Evolutionary conservation across 2,113 vertebrate genomes (phyloP).

Genomic region (Indicator indicator): DNA sequence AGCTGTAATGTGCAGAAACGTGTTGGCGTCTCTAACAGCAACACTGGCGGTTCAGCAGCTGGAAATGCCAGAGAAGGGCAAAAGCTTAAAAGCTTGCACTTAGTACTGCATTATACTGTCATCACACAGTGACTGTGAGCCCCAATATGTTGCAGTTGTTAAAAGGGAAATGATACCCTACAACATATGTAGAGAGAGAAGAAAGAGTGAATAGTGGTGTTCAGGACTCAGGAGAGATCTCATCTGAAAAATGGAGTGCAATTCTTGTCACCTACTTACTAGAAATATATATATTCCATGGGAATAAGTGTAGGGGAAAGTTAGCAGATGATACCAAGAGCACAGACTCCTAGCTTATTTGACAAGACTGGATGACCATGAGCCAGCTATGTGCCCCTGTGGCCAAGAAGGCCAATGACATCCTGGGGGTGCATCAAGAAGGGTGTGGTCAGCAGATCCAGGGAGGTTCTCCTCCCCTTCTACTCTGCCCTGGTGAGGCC

Average conservation of each 20-base stretch:
- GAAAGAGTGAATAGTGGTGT: neutral
- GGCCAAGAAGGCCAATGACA: no score
- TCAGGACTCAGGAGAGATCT: neutral
- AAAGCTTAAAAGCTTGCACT: neutral
- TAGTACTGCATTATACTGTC: neutral
- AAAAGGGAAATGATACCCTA: neutral
- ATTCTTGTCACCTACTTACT: neutral
- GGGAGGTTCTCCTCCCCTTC: no score
- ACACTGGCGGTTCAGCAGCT: neutral
- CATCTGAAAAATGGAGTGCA: neutral
- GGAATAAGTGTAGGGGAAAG: neutral
- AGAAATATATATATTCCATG: neutral
- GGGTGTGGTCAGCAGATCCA: no score
- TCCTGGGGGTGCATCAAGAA: no score
- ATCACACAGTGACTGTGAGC: neutral
- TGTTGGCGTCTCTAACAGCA: neutral
- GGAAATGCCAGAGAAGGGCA: neutral
- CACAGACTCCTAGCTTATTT: neutral
- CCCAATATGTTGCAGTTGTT: neutral
- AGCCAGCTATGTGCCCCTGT: no score
- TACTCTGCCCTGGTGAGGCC: no score
- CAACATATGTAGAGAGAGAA: accelerated
- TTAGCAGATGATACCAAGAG: neutral
- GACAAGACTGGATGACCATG: neutral
- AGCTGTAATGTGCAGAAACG: neutral